Evolutionary conservation across 2,888 invertebrate species (phyloP).

Genomic region (Caradrina kadenii): DNA sequence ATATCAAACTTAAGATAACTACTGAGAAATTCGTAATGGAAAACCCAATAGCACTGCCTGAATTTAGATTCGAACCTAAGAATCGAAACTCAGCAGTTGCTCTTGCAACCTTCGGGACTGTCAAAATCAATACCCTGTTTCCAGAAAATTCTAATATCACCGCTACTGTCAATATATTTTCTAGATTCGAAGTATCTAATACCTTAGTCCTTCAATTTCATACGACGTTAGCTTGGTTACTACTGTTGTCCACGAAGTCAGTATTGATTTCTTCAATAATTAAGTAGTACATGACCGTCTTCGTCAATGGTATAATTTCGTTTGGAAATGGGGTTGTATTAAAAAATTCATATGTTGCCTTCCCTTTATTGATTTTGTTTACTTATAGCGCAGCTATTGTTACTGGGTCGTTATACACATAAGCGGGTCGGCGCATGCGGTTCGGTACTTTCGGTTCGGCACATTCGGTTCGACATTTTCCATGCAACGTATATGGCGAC

Average conservation of each 20-base stretch:
- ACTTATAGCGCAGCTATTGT: background rate
- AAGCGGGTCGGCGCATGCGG: too few relatives aligned
- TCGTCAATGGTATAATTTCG: background rate
- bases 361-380: slow-evolving; percentile 27
- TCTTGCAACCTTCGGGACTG: too few relatives aligned
- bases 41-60: too few relatives aligned
- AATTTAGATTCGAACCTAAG: too few relatives aligned
- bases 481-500: too few relatives aligned
- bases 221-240: slow-evolving; percentile 18
- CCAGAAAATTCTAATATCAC: background rate
- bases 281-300: background rate
- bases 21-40: too few relatives aligned
- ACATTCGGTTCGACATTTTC: too few relatives aligned
- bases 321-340: background rate
- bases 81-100: too few relatives aligned
- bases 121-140: background rate
- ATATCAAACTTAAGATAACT: too few relatives aligned
- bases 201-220: background rate
- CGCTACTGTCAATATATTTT: too few relatives aligned
- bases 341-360: slow-evolving; percentile 31
- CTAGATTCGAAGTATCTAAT: background rate
- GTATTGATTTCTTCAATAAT: slow-evolving; percentile 44
- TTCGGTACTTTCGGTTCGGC: too few relatives aligned
- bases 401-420: too few relatives aligned
- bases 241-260: background rate